A percentile compares a stretch with the other conserved stretches of the same genome.
Conservation (phyloP, 2,888 invertebrate genomes). For the Phortica magna region DNA sequence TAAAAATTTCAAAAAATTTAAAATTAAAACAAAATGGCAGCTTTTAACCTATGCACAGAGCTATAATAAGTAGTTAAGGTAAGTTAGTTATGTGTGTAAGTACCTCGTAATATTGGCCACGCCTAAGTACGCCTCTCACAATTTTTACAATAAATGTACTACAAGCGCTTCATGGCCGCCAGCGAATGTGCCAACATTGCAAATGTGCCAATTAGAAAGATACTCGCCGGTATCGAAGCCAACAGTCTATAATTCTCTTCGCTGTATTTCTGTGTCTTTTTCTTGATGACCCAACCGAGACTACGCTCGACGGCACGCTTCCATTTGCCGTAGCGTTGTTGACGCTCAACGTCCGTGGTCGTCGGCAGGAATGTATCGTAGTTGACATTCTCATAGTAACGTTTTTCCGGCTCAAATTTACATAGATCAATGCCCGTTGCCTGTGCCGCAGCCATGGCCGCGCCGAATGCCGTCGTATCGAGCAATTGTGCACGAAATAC, state of each 20-base stretch:
- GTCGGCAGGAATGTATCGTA: conserved; percentile 90
- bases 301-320: conserved; percentile 96
- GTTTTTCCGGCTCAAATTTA: conserved; percentile 82
- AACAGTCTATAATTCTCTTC: conserved; percentile 88
- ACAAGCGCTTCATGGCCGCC: conserved; percentile 25
- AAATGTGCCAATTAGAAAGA: conserved; percentile 87
- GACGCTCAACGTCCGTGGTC: conserved; percentile 88
- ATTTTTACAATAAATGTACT: not conserved
- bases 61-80: not conserved
- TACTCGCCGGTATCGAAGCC: conserved; percentile 87
- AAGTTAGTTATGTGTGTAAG: not conserved
- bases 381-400: conserved; percentile 78
- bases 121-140: not conserved
- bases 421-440: conserved; percentile 87
- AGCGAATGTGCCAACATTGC: conserved; percentile 79
- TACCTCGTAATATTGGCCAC: not conserved
- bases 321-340: conserved; percentile 92
- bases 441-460: conserved; percentile 93
- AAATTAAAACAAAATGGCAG: not conserved
- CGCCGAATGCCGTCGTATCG: conserved; percentile 96
- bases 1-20: not conserved
- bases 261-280: conserved; percentile 88
- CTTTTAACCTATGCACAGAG: not conserved
- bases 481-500: conserved; percentile 91
- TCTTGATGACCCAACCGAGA: conserved; percentile 90